phyloP scores from a whole-genome alignment of 2,888 invertebrate genomes.

The Orthonevra nobilis region DNA sequence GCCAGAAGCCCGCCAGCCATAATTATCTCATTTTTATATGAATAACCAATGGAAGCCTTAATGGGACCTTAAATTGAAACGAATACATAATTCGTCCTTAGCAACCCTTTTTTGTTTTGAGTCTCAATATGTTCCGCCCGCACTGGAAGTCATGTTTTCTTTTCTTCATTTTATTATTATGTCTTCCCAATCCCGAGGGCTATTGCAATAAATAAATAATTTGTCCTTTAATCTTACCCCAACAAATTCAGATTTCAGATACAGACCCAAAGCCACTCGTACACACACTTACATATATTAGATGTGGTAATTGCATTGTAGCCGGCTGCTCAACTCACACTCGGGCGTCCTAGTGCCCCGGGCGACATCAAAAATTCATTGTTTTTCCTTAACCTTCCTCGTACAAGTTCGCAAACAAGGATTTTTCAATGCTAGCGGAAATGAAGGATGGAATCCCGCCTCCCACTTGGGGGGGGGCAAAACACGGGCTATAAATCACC shows the following conservation, averaged over 20 bases:
- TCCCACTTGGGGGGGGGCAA: neutral
- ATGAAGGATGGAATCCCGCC: neutral
- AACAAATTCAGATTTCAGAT: conserved; percentile 19
- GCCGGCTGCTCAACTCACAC: conserved; percentile 9
- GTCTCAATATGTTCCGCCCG: conserved; percentile 23
- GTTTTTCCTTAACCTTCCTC: conserved; percentile 55
- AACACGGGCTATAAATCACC: conserved; percentile 60
- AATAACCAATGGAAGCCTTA: conserved; percentile 57
- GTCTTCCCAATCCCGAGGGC: conserved; percentile 45
- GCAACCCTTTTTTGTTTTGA: conserved; percentile 34
- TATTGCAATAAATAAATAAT: conserved; percentile 65
- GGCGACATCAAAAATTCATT: conserved; percentile 64
- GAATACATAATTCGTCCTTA: conserved; percentile 39
- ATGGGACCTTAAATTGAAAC: conserved; percentile 56
- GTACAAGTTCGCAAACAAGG: conserved; percentile 48
- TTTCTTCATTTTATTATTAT: conserved; percentile 3
- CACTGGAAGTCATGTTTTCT: conserved; percentile 36
- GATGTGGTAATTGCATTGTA: conserved; percentile 66
- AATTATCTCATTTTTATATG: conserved; percentile 61
- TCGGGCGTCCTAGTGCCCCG: neutral
- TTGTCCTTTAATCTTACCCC: conserved; percentile 42
- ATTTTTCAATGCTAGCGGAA: conserved; percentile 31
- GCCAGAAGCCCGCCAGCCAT: conserved; percentile 22
- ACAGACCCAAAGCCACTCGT: neutral
- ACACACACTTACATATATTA: neutral